Conservation (phyloP, 2,797 vertebrate genomes). For the Cryptoprocta ferox region DNA sequence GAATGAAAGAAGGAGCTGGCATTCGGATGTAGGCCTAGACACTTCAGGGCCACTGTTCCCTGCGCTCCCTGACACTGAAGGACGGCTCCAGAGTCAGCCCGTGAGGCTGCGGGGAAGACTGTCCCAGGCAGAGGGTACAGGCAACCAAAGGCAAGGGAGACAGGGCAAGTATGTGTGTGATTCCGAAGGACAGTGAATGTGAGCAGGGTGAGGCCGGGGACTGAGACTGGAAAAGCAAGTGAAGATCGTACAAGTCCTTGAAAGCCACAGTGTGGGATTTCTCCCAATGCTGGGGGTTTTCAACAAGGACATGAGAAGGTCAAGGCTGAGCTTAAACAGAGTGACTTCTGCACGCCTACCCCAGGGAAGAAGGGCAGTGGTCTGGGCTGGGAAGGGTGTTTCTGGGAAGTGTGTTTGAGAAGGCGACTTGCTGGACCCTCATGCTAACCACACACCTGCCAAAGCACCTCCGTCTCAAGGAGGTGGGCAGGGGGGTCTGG, state of each 20-base stretch:
- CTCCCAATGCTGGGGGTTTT: background rate
- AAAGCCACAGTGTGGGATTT: background rate
- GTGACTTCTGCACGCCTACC: background rate
- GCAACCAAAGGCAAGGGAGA: background rate
- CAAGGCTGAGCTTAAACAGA: background rate
- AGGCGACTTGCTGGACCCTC: background rate
- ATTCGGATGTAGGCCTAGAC: background rate
- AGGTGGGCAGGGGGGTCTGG: rapidly evolving
- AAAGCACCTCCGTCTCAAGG: too few relatives aligned
- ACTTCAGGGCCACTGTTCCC: background rate
- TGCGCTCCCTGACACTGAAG: background rate
- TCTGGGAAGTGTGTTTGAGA: background rate
- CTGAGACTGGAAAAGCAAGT: background rate
- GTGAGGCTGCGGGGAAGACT: too few relatives aligned
- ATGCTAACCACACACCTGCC: rapidly evolving
- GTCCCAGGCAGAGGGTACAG: background rate
- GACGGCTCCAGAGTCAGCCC: background rate
- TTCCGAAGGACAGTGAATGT: rapidly evolving
- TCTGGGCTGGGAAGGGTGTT: background rate
- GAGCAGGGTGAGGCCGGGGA: background rate
- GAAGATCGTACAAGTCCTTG: background rate
- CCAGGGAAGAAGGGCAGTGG: background rate
- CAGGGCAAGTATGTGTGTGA: rapidly evolving
- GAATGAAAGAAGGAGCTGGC: background rate
- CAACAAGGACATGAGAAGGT: background rate